Conservation (phyloP, 2,113 vertebrate genomes). For the Orientallactaga bullata region DNA sequence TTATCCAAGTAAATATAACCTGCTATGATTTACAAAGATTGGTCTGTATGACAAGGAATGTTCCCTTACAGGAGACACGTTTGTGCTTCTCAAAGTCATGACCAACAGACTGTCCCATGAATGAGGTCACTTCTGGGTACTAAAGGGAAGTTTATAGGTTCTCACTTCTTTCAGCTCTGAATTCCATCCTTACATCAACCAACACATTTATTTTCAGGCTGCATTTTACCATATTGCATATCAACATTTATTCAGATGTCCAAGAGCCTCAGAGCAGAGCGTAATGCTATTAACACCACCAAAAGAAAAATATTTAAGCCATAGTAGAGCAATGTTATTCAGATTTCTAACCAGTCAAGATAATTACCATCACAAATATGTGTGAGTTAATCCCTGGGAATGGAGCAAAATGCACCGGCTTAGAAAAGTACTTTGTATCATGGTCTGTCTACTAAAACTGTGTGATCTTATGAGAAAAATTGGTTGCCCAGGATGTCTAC, state of each 20-base stretch:
- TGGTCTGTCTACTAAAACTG: not conserved
- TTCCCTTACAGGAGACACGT: not conserved
- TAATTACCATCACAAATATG: not conserved
- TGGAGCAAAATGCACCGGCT: not conserved
- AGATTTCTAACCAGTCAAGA: not conserved
- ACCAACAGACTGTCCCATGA: not conserved
- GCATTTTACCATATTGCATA: not conserved
- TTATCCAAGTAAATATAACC: not conserved
- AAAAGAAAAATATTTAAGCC: not conserved
- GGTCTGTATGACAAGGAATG: not conserved
- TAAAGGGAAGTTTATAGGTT: not conserved
- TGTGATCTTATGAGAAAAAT: not conserved
- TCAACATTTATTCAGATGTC: slow-evolving; percentile 1
- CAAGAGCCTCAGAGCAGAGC: not conserved
- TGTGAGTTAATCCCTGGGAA: not conserved
- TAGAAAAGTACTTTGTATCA: not conserved
- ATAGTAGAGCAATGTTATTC: not conserved
- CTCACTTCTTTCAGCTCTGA: slow-evolving; percentile 10
- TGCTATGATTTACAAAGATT: not conserved
- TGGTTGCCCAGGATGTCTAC: not conserved
- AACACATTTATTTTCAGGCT: slow-evolving; percentile 16
- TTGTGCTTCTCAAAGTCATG: not conserved
- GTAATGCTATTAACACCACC: not conserved
- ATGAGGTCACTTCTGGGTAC: not conserved
- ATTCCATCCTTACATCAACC: slow-evolving; percentile 3